A percentile compares a stretch with the other conserved stretches of the same genome.
Evolutionary conservation across 2,797 vertebrate genomes (phyloP).

Genomic region (Pseudotriccus pelzelni): DNA sequence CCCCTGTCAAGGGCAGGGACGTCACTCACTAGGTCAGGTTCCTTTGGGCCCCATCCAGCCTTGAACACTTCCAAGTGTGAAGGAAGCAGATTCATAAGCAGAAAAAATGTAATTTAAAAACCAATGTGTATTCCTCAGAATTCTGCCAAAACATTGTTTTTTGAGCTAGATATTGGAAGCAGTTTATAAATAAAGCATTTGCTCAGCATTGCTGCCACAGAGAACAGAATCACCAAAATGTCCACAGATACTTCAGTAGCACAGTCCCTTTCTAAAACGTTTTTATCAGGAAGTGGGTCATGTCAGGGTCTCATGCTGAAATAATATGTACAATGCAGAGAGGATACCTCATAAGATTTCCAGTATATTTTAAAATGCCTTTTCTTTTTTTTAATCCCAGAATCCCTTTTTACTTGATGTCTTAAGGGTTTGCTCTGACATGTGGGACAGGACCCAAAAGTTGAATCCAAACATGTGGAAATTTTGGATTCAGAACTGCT

Average conservation of each 20-base stretch:
- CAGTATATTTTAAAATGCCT: background rate
- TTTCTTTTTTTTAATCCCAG: background rate
- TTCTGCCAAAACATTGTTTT: background rate
- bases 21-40: background rate
- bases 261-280: background rate
- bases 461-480: constrained; percentile 42
- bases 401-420: background rate
- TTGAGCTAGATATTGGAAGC: background rate
- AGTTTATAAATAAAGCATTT: background rate
- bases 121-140: background rate
- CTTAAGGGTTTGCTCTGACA: background rate
- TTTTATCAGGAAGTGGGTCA: background rate
- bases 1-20: background rate
- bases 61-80: background rate
- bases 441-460: background rate
- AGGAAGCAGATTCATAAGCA: background rate
- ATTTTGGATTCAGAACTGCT: constrained; percentile 13
- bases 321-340: background rate
- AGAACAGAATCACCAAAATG: background rate
- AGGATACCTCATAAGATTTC: background rate
- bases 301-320: background rate
- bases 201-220: background rate
- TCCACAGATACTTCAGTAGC: background rate
- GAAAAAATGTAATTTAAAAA: background rate
- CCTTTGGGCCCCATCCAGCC: background rate